Conservation (phyloP, 2,113 vertebrate genomes). For the Mesembrinibis cayennensis region DNA sequence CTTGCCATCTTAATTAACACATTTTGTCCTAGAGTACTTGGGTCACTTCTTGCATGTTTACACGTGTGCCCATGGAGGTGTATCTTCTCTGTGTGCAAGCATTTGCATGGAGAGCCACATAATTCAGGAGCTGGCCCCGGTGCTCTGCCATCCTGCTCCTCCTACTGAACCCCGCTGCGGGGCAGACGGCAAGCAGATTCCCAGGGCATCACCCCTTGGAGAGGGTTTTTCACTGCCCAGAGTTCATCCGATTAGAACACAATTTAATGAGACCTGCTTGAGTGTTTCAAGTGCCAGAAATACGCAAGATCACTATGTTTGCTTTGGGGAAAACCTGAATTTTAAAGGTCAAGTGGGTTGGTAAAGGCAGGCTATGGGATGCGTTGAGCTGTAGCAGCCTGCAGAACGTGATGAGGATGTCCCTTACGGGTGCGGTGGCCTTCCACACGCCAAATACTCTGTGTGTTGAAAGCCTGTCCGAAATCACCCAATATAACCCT, state of each 20-base stretch:
- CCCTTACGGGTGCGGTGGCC: neutral
- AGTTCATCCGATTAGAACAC: neutral
- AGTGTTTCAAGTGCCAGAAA: neutral
- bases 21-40: accelerated
- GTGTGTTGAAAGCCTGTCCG: neutral
- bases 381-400: neutral
- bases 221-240: neutral
- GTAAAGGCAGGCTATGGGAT: neutral
- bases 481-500: neutral
- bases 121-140: neutral
- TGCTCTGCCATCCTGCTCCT: neutral
- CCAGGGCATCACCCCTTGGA: neutral
- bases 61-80: neutral
- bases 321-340: neutral
- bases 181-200: neutral
- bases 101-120: accelerated
- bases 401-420: neutral
- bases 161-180: neutral
- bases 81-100: neutral
- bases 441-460: neutral
- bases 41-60: neutral
- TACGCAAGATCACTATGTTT: neutral
- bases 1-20: neutral
- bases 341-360: neutral
- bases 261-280: neutral